Conservation (phyloP, 2,113 vertebrate genomes). For the Dicentrarchus labrax region DNA sequence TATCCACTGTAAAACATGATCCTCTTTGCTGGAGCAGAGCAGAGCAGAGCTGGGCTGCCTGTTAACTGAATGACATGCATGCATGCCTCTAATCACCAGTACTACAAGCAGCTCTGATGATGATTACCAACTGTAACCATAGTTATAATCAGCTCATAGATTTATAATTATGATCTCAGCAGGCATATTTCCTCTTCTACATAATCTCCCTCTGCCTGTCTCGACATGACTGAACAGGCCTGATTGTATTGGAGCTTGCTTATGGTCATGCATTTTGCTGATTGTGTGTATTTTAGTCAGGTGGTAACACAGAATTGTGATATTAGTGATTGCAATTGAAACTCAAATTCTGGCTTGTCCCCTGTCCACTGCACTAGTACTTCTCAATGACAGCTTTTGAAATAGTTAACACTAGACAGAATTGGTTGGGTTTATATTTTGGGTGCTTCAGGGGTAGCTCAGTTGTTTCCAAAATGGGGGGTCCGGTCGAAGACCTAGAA, state of each 20-base stretch:
- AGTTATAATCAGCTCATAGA: conserved; percentile 82
- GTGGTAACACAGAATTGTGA: conserved; percentile 46
- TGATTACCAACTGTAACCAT: conserved; percentile 82
- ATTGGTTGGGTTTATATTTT: conserved; percentile 3
- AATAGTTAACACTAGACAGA: conserved; percentile 11
- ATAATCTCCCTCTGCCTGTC: conserved; percentile 67
- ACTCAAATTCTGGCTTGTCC: conserved; percentile 22
- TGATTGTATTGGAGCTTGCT: conserved; percentile 60
- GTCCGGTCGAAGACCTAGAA: too few relatives aligned
- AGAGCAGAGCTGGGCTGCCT: conserved; percentile 53
- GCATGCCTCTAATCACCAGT: conserved; percentile 77
- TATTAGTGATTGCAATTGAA: conserved; percentile 53
- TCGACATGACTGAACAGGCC: conserved; percentile 60
- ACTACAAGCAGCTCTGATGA: conserved; percentile 81
- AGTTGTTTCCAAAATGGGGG: conserved; percentile 17
- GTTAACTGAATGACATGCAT: conserved; percentile 69
- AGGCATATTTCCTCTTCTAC: conserved; percentile 76
- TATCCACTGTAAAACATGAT: conserved; percentile 72
- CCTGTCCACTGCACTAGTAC: conserved; percentile 12
- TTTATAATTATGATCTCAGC: conserved; percentile 82
- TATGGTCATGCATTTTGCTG: conserved; percentile 59
- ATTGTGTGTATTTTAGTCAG: conserved; percentile 65
- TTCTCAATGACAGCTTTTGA: conserved; percentile 29
- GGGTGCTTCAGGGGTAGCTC: not conserved
- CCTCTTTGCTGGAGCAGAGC: conserved; percentile 63